Conservation (phyloP, 2,888 invertebrate species). For the Pyrocoelia pectoralis region DNA sequence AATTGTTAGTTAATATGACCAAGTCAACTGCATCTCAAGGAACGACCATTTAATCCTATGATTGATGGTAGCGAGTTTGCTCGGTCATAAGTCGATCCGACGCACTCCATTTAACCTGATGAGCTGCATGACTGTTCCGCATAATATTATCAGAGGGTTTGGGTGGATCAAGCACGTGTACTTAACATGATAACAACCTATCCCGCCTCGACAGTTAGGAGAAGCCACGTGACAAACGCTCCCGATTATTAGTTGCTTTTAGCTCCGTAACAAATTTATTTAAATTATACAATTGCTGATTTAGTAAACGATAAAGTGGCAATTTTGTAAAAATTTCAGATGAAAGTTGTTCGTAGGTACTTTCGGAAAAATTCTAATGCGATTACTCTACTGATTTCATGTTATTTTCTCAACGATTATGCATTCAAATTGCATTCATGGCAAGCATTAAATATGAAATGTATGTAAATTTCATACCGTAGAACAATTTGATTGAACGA, state of each 20-base stretch:
- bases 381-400: constrained; percentile 5
- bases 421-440: background rate
- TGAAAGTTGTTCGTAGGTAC: too few relatives aligned
- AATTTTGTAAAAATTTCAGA: background rate
- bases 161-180: constrained; percentile 36
- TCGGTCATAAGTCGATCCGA: constrained; percentile 58
- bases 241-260: constrained; percentile 31
- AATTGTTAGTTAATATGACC: constrained; percentile 54
- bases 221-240: constrained; percentile 30
- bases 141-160: constrained; percentile 49
- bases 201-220: constrained; percentile 34
- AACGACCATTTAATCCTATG: constrained; percentile 56
- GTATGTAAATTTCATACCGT: constrained; percentile 2
- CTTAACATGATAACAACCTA: constrained; percentile 39
- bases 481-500: constrained; percentile 11
- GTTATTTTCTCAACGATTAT: constrained; percentile 2
- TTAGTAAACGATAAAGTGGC: background rate
- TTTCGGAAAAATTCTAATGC: background rate
- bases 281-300: constrained; percentile 24
- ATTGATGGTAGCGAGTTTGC: constrained; percentile 56
- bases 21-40: constrained; percentile 50
- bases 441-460: background rate
- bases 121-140: constrained; percentile 56
- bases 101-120: constrained; percentile 60
- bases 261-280: constrained; percentile 32